Conservation (phyloP, 2,113 vertebrate genomes). For the Dolichallabes microphthalmus region DNA sequence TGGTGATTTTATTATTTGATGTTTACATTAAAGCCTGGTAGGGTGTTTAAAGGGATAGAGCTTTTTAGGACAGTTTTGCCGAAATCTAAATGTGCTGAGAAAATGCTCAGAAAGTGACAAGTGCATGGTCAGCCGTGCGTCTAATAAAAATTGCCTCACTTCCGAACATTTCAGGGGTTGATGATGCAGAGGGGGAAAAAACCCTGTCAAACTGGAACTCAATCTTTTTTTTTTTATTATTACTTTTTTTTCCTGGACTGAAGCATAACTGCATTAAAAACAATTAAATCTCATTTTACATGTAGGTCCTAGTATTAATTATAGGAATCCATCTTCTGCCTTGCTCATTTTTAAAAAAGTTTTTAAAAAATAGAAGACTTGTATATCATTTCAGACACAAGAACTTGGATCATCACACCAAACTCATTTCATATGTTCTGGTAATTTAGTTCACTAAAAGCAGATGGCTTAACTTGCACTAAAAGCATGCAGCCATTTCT, state of each 20-base stretch:
- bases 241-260: background rate
- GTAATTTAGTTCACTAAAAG: background rate
- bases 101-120: constrained; percentile 31
- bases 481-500: background rate
- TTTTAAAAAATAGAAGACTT: constrained; percentile 4
- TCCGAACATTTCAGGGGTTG: constrained; percentile 12
- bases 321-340: background rate
- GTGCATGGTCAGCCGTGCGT: constrained; percentile 18
- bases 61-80: constrained; percentile 16
- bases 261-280: background rate
- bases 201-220: background rate
- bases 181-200: background rate
- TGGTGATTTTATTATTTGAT: background rate
- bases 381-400: background rate
- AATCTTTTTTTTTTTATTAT: background rate
- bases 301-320: background rate
- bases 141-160: constrained; percentile 11
- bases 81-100: constrained; percentile 5
- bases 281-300: background rate
- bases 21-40: constrained; percentile 18
- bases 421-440: background rate
- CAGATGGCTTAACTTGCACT: background rate
- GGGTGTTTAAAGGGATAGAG: constrained; percentile 33
- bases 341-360: background rate
- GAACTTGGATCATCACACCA: background rate